Percentiles rank a stretch among this genome's conserved stretches.
These are phyloP conservation scores for Plestiodon gilberti DNA, from an alignment of 2,113 vertebrate species.

Conservation along the genomic window DNA sequence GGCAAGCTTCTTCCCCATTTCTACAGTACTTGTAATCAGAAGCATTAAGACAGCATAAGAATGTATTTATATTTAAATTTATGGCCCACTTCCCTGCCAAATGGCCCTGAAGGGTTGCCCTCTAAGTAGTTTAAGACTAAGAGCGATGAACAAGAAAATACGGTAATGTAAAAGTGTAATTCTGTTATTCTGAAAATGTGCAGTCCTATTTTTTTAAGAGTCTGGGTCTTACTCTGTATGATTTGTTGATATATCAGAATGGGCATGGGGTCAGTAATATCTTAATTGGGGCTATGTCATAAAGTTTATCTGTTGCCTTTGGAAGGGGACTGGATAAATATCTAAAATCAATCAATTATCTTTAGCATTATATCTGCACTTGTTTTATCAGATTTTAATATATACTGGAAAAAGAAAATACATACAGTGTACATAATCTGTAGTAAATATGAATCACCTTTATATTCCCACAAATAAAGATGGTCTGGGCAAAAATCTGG, in stretches of 20 bases:
- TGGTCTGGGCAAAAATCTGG: neutral
- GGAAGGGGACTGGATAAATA: neutral
- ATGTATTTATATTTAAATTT: neutral
- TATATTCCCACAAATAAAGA: neutral
- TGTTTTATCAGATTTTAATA: conserved; percentile 7
- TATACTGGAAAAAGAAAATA: neutral
- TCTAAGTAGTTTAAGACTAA: neutral
- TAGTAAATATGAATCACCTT: neutral
- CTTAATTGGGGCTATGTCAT: neutral
- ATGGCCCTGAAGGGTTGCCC: neutral
- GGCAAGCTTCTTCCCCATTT: neutral
- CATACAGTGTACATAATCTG: neutral
- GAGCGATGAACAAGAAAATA: neutral
- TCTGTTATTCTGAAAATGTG: neutral
- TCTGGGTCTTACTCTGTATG: neutral
- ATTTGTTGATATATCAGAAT: neutral
- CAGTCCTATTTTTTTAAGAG: neutral
- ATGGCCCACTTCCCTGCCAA: neutral
- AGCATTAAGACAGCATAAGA: neutral
- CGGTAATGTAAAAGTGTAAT: neutral
- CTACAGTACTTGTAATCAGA: too few species aligned
- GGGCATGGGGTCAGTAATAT: too few species aligned
- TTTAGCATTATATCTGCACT: conserved; percentile 1
- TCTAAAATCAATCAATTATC: neutral
- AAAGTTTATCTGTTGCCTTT: neutral